Conservation (phyloP, 2,888 invertebrate genomes). For the Lasioglossum vierecki region DNA sequence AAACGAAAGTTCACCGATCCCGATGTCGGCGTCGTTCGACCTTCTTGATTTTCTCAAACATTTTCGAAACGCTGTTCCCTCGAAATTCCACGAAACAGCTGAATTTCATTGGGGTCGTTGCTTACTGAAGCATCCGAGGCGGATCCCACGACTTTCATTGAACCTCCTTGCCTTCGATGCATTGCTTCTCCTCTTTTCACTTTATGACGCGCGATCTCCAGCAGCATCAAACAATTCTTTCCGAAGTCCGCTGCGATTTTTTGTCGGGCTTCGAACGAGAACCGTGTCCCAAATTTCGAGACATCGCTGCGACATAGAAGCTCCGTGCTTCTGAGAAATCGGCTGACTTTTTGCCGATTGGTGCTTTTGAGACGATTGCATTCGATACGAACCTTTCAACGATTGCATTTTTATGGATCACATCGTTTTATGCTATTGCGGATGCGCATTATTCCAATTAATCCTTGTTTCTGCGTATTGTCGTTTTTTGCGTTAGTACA, state of each 20-base stretch:
- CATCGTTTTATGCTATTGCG: background rate
- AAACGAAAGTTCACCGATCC: background rate
- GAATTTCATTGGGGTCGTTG: constrained; percentile 42
- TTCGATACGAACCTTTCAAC: background rate
- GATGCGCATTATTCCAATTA: background rate
- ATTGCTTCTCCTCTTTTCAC: constrained; percentile 35
- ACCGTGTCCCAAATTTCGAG: constrained; percentile 16
- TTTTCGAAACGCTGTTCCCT: background rate
- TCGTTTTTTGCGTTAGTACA: background rate
- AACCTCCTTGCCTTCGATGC: constrained; percentile 19
- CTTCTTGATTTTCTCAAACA: background rate
- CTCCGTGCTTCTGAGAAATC: constrained; percentile 3
- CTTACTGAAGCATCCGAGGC: constrained; percentile 37
- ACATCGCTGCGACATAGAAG: constrained; percentile 5
- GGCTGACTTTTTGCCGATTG: background rate
- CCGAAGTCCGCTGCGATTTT: constrained; percentile 43
- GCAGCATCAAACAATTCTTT: constrained; percentile 48
- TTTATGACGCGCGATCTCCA: constrained; percentile 48
- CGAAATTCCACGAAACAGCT: constrained; percentile 33
- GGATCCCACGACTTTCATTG: constrained; percentile 29
- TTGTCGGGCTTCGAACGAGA: constrained; percentile 30
- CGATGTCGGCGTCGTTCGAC: background rate
- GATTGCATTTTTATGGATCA: background rate
- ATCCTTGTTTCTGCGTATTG: background rate
- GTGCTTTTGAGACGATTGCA: background rate